Base-by-base conservation (phyloP, 1,140 invertebrate species). In the Harlomillsia oculata region DNA sequence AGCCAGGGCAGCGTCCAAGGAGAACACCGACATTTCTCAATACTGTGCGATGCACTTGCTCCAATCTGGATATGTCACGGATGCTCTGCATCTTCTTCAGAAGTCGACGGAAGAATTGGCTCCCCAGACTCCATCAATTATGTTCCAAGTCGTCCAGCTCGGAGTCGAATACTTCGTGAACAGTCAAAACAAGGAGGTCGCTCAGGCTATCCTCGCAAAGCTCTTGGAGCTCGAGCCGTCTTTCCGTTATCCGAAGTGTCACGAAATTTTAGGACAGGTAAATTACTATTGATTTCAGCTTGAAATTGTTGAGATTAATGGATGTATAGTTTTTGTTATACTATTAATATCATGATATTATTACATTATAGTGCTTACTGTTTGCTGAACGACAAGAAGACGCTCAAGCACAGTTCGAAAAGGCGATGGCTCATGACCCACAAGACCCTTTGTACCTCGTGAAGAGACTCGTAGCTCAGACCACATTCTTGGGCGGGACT, bases 21-120 rank as follows among this genome's bases (percentile, higher is more conserved):
- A 43, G 13, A 57, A 57, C 21, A 25, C 32, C 11, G 55, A 57
- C 36, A 32, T 57, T 14, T 57, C 50, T 34, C 26, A 50, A 25
- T 29, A 43, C 29, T 45, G 51, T 21, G 30, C 37, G 5, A 36
- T 57, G 36, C 28, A 26, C n/a, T 18, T 23, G 2, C 9, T 39
- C 9, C 16, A 50, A 9, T 14, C 21, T 3, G 16, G 25, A 6
- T n/a, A 46, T 32, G 6, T 20, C 16, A 18, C 41, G 14, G 20
- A 48, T 5, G 55, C 25, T 16, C 5, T 29, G 0, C 21, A 14
- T 5, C 8, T 57, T 3, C 25, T 57, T 2, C 18, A 43, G 11
- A 51, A 43, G n/a, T n/a, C n/a, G 34, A 48, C 43, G 8, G 14
- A 32, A n/a, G 20, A 44, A 9, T 9, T 41, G 2, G 32, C 26